Conservation (phyloP, 2,797 vertebrate species). For the Gymnodraco acuticeps region DNA sequence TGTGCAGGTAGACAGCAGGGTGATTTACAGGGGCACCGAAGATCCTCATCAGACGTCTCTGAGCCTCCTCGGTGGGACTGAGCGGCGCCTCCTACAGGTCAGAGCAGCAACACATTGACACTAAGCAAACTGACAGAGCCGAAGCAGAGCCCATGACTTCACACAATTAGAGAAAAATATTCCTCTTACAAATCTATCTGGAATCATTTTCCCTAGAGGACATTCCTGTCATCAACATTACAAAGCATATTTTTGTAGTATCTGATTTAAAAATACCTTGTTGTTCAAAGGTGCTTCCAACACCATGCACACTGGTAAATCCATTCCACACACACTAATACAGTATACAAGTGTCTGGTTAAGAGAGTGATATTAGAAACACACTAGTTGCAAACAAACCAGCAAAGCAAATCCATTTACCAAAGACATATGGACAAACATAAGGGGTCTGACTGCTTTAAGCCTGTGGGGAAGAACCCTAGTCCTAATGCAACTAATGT, state of each 20-base stretch:
- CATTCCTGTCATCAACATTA: neutral
- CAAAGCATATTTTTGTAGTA: slow-evolving; percentile 43
- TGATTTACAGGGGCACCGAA: slow-evolving; percentile 91
- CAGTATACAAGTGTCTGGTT: neutral
- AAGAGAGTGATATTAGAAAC: slow-evolving; percentile 3
- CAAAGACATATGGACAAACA: neutral
- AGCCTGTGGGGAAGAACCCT: neutral
- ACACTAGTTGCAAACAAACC: neutral
- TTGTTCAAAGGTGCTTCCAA: slow-evolving; percentile 28
- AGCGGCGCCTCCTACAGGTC: slow-evolving; percentile 86
- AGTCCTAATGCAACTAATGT: neutral
- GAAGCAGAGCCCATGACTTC: slow-evolving; percentile 22
- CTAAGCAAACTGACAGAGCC: slow-evolving; percentile 19
- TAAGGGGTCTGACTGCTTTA: neutral
- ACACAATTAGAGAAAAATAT: neutral
- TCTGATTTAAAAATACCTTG: slow-evolving; percentile 34
- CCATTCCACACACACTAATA: slow-evolving; percentile 13
- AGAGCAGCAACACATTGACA: slow-evolving; percentile 76
- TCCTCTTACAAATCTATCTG: neutral
- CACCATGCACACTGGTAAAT: slow-evolving; percentile 25
- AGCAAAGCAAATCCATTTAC: neutral
- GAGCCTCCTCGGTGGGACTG: slow-evolving; percentile 90
- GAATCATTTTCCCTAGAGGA: neutral
- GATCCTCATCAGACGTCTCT: slow-evolving; percentile 93
- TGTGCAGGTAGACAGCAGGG: slow-evolving; percentile 15